Evolutionary conservation across 2,888 invertebrate genomes (phyloP), one percentile per base, ranked within the genome.

Genomic region (Candidula unifasciata): DNA sequence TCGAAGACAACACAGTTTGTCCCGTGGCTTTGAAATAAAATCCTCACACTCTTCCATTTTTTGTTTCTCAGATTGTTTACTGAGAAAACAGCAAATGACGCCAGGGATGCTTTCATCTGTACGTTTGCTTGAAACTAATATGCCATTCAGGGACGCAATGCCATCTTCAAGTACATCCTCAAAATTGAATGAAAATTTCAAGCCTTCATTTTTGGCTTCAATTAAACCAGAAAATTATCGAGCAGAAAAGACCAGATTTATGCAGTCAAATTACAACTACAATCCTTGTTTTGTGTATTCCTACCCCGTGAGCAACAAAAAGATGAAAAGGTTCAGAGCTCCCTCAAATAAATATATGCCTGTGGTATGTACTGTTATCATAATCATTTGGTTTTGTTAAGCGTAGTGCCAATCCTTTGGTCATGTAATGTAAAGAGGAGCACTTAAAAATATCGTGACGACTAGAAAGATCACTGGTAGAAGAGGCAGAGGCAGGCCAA

Each of bases 181-280:
- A 16, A 76, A 60, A 76, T 81, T 80, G 2, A 69, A 86, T 86
- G 89, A 90, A 74, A 80, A 89, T 24, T 84, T 89, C 27, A 91
- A 90, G 79, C 86, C 90, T 57, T 90, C 92, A 21, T 86, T 91
- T 33, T 82, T 92, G 24, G 89, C 89, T 73, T 91, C 91, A 35
- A 90, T 92, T 8, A 91, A 90, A 87, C 92, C 92, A 24, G 90
- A 90, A 71, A 92, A 92, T 88, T 91, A 91, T 77, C 91, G 89
- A 86, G 68, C 90, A 68, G 92, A 92, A 85, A 89, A 89, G 66
- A 91, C 91, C n/a, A 88, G 90, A 69, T 92, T 92, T 81, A 89
- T 92, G 85, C 80, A 91, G 37, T 89, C 91, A 30, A 89, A 89
- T 64, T 92, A 88, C 82, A 90, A 90, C 71, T 93, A 93, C 81